phyloP scores from a whole-genome alignment of 2,113 vertebrate species.

The Callochromis pleurospilus region DNA sequence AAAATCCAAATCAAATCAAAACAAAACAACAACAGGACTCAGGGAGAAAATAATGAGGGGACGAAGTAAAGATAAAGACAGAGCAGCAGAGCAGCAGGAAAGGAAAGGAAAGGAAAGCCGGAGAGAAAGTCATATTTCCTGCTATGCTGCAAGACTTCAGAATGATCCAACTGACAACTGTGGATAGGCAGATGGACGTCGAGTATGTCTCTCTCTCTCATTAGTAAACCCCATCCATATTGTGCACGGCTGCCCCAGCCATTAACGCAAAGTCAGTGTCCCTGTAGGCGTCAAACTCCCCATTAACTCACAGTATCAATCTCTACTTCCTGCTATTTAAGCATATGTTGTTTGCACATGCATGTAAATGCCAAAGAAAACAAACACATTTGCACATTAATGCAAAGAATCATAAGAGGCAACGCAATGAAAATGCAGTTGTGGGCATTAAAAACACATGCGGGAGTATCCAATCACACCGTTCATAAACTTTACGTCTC shows the following conservation, averaged over 20 bases:
- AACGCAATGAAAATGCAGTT: not conserved
- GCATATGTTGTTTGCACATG: conserved; percentile 15
- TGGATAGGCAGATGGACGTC: conserved; percentile 19
- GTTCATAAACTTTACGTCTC: conserved; percentile 26
- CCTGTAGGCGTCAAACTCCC: conserved; percentile 34
- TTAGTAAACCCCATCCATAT: conserved; percentile 27
- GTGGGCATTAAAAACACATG: conserved; percentile 4
- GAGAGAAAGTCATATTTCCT: not conserved
- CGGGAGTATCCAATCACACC: conserved; percentile 27
- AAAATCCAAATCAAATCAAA: not conserved
- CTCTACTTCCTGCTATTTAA: conserved; percentile 1
- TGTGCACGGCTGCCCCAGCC: not conserved
- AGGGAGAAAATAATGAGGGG: not conserved
- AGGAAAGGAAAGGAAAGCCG: not conserved
- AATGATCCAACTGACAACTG: conserved; percentile 17
- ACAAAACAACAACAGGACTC: not conserved
- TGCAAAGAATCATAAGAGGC: not conserved
- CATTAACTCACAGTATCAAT: conserved; percentile 24
- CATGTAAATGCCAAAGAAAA: not conserved
- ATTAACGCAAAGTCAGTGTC: conserved; percentile 26
- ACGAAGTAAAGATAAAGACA: not conserved
- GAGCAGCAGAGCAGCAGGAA: not conserved
- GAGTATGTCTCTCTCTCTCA: conserved; percentile 1
- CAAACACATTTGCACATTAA: not conserved
- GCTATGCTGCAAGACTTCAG: not conserved